Evolutionary conservation across 2,113 vertebrate species (phyloP).

Genomic region (Guaruba guarouba): DNA sequence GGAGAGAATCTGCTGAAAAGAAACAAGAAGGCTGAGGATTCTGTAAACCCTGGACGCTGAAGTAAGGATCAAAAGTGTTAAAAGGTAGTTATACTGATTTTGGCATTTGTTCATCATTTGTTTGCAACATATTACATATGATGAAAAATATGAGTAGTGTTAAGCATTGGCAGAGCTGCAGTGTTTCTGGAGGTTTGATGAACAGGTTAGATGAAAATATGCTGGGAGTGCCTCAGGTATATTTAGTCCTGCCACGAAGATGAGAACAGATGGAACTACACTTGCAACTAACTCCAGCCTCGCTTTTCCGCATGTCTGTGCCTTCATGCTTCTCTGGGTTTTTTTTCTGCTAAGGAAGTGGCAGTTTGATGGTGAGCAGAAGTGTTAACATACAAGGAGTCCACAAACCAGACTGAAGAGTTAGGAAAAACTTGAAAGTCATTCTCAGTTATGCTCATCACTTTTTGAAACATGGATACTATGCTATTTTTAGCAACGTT

Average conservation of each 20-base stretch:
- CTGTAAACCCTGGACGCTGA: not conserved
- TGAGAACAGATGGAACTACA: not conserved
- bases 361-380: not conserved
- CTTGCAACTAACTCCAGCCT: not conserved
- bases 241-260: not conserved
- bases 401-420: not conserved
- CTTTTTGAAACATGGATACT: not conserved
- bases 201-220: not conserved
- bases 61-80: not conserved
- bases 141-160: not conserved
- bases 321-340: not conserved
- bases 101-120: not conserved
- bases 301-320: not conserved
- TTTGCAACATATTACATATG: not conserved
- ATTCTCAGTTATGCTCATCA: constrained; percentile 1
- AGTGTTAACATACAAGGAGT: not conserved
- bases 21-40: not conserved
- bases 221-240: not conserved
- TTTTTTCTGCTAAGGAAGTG: not conserved
- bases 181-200: not conserved
- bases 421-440: not conserved
- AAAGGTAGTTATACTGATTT: not conserved
- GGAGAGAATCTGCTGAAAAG: not conserved
- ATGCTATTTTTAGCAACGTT: constrained; percentile 24
- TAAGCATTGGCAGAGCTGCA: not conserved